These are phyloP conservation scores for Ictidomys tridecemlineatus DNA, from an alignment of 2,113 vertebrate genomes.

Conservation along the genomic window DNA sequence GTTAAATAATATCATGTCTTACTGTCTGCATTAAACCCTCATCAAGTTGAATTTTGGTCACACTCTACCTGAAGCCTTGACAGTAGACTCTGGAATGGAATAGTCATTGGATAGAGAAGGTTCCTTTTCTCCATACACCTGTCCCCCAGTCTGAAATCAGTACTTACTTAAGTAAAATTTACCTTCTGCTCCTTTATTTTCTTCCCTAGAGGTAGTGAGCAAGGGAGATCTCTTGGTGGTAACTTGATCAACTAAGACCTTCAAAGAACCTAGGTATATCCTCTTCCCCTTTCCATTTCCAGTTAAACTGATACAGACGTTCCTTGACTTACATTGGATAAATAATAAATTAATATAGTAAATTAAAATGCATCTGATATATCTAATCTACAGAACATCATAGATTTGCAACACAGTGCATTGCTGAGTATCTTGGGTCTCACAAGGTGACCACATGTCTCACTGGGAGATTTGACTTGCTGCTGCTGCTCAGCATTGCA, in stretches of 20 bases:
- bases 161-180: background rate
- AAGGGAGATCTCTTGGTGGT: background rate
- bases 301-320: background rate
- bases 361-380: background rate
- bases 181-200: background rate
- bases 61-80: background rate
- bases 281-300: background rate
- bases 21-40: background rate
- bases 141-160: background rate
- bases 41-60: constrained; percentile 11
- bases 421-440: background rate
- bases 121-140: background rate
- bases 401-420: background rate
- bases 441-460: background rate
- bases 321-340: background rate
- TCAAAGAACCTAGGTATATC: background rate
- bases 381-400: background rate
- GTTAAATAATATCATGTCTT: background rate
- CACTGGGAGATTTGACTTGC: background rate
- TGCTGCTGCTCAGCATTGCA: background rate
- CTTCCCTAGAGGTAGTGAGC: background rate
- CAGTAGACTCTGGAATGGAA: constrained; percentile 7
- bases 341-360: background rate
- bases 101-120: background rate
- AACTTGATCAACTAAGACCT: background rate